Evolutionary conservation across 2,113 vertebrate genomes (phyloP), one percentile per base, ranked within the genome.

Genomic region (Saimiri boliviensis): DNA sequence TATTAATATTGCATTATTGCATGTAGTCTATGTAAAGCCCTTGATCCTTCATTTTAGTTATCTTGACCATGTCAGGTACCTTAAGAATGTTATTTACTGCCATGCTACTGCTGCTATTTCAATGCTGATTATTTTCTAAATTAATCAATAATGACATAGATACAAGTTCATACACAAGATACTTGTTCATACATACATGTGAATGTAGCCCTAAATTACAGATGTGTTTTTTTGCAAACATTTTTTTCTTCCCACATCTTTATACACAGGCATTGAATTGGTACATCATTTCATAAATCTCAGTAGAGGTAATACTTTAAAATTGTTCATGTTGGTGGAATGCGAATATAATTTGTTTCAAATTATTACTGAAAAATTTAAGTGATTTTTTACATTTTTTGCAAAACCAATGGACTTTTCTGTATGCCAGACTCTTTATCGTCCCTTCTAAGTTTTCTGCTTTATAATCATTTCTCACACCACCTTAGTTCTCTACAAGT

Each of bases 311-410:
- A 76, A 85, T 88, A 52, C 83, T 63, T 83, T 73, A 52, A 97
- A 94, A 70, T 58, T 63, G 13, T 92, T 88, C 20, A 89, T 35
- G 23, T 93, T 92, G 76, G 54, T 27, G 52, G 6, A 95, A 86
- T 40, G 40, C 12, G 60, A 88, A 93, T 73, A 76, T 76, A 91
- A 86, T 54, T 80, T 77, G 11, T 66, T 84, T 81, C n/a, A 96
- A 86, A 71, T 76, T 58, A 68, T 56, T 42, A 52, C 8, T 45
- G 47, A 7, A 25, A 87, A 86, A 58, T 86, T 94, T 68, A 96
- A 83, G 47, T 77, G 4, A 58, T 95, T 92, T 92, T 96, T 63
- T 66, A 84, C 25, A 85, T 71, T 89, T 90, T 93, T 94, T 96
- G 7, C 63, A 66, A 89, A 92, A 94, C 19, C 30, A 91, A 45